Base-by-base conservation (phyloP, 2,888 invertebrate genomes). In the Acrocyrtus sp. region DNA sequence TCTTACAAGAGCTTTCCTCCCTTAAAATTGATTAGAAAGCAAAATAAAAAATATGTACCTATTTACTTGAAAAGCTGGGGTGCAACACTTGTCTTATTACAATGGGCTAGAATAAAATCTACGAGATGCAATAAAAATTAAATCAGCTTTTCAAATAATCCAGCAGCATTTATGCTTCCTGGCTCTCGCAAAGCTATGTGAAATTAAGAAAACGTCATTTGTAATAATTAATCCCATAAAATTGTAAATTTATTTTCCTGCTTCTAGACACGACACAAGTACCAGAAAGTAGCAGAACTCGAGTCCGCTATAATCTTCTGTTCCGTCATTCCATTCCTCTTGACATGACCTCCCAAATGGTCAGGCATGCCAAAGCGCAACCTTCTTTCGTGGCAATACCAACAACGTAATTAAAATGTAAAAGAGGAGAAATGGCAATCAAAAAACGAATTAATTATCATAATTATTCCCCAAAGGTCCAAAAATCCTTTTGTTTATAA, bases 161-260 rank as follows among this genome's bases (percentile, higher is more conserved):
- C n/a, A n/a, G n/a, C n/a, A n/a, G n/a, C n/a, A n/a, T n/a, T n/a
- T n/a, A n/a, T n/a, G n/a, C n/a, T n/a, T n/a, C n/a, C n/a, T n/a
- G n/a, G n/a, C n/a, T n/a, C n/a, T n/a, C n/a, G n/a, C n/a, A n/a
- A n/a, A n/a, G n/a, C n/a, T n/a, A n/a, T n/a, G n/a, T n/a, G n/a
- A n/a, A n/a, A n/a, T n/a, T n/a, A n/a, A n/a, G n/a, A n/a, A 34
- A 34, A 34, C 34, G 68, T 68, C 68, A 53, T 26, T 22, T 24
- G 29, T 24, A 43, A 67, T 67, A 67, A 68, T 51, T 53, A 68
- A 58, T 43, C 22, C 15, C 22, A 60, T 68, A 60, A 68, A 68
- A 34, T 34, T 34, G 5, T 5, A 12, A 34, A 12, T 34, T 34
- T 12, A 34, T 34, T 12, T 34, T n/a, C n/a, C 34, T 34, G 34